Conservation (phyloP, 2,113 vertebrate genomes). For the Rallus limicola region DNA sequence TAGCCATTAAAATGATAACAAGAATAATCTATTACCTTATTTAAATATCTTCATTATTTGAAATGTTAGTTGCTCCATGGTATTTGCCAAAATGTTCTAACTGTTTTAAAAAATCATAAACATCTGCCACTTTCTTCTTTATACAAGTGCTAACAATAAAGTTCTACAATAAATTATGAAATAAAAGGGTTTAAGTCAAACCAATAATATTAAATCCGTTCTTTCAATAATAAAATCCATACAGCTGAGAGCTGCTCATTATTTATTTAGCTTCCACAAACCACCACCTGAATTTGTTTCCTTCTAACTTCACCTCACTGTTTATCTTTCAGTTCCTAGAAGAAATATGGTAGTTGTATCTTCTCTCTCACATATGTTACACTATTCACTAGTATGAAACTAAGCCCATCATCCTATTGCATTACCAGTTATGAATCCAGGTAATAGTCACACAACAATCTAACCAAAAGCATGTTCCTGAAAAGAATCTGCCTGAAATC, state of each 20-base stretch:
- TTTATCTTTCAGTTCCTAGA: not conserved
- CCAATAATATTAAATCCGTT: not conserved
- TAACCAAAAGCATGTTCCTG: not conserved
- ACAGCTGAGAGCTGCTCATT: not conserved
- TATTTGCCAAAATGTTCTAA: not conserved
- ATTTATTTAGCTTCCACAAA: conserved; percentile 36
- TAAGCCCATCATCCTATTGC: not conserved
- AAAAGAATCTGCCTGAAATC: not conserved
- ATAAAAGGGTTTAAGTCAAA: conserved; percentile 6
- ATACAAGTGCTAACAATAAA: not conserved
- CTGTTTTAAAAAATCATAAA: not conserved
- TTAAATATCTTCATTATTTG: conserved; percentile 21
- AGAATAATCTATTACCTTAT: conserved; percentile 36
- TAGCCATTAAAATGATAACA: not conserved
- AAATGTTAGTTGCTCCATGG: not conserved
- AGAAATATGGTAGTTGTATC: not conserved
- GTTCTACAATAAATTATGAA: conserved; percentile 24
- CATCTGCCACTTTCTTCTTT: not conserved
- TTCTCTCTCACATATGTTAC: not conserved
- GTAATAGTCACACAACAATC: not conserved
- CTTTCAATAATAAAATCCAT: conserved; percentile 1
- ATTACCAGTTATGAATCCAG: not conserved
- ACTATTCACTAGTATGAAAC: not conserved
- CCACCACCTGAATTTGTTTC: conserved; percentile 12
- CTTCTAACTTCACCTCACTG: not conserved